Percentiles rank a stretch among this genome's conserved stretches.
phyloP scores from a whole-genome alignment of 2,888 invertebrate genomes.

The Spilosoma lubricipeda region DNA sequence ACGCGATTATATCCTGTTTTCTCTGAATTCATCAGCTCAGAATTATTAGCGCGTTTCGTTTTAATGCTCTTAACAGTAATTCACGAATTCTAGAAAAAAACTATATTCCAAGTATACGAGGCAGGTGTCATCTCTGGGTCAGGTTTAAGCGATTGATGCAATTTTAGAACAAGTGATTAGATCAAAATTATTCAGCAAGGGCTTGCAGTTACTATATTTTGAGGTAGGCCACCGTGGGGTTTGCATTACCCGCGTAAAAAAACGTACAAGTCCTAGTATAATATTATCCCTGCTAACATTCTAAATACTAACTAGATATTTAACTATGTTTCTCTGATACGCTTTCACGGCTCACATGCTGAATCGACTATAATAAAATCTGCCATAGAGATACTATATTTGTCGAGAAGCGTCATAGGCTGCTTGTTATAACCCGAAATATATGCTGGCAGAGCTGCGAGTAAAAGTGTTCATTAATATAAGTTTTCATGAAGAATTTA shows the following conservation, averaged over 20 bases:
- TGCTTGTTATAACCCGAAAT: not conserved
- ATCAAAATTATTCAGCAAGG: not conserved
- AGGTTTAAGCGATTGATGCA: not conserved
- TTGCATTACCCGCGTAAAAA: too few species aligned
- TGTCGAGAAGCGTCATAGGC: not conserved
- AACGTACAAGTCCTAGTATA: too few species aligned
- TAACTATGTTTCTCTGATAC: not conserved
- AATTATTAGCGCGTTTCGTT: not conserved
- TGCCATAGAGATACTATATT: too few species aligned
- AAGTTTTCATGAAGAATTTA: not conserved
- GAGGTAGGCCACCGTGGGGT: too few species aligned
- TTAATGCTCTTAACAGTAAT: not conserved
- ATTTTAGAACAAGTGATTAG: not conserved
- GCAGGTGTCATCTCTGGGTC: not conserved
- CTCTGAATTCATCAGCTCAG: not conserved
- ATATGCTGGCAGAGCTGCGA: not conserved
- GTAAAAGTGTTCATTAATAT: not conserved
- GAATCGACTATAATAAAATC: too few species aligned
- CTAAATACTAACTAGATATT: not conserved
- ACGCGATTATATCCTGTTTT: not conserved
- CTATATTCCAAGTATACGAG: not conserved
- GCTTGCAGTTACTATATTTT: not conserved
- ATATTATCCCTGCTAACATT: not conserved
- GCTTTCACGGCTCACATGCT: too few species aligned
- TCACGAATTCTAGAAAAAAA: not conserved